These are phyloP conservation scores for Saturnia japonica DNA, from an alignment of 2,888 invertebrate species.

Conservation along the genomic window DNA sequence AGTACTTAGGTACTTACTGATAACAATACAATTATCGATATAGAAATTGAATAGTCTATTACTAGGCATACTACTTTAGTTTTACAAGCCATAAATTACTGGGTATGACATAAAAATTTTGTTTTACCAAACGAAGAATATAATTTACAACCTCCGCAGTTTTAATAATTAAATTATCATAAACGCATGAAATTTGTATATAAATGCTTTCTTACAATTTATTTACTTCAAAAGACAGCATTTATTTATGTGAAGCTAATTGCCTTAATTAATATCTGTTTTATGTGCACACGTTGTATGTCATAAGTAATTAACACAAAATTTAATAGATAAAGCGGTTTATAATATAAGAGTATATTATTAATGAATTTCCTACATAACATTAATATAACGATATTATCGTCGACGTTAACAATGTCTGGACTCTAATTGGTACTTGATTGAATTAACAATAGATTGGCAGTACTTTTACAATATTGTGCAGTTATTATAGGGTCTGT, in stretches of 20 bases:
- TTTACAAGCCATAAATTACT: neutral
- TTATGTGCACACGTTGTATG: neutral
- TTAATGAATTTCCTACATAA: constrained; percentile 10
- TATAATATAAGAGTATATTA: neutral
- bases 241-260: neutral
- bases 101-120: neutral
- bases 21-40: neutral
- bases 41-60: neutral
- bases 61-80: neutral
- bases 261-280: neutral
- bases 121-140: neutral
- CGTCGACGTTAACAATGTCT: neutral
- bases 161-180: neutral
- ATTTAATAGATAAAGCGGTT: constrained; percentile 7
- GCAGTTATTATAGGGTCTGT: neutral
- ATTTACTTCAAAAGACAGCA: neutral
- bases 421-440: constrained; percentile 1
- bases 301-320: constrained; percentile 4
- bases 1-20: neutral
- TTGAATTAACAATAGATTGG: constrained; percentile 7
- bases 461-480: neutral
- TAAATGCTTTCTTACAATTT: neutral
- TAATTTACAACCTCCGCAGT: neutral
- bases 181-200: neutral
- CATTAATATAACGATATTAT: too few species aligned